Conservation (phyloP, 1,140 invertebrate genomes). For the Eumeta japonica region DNA sequence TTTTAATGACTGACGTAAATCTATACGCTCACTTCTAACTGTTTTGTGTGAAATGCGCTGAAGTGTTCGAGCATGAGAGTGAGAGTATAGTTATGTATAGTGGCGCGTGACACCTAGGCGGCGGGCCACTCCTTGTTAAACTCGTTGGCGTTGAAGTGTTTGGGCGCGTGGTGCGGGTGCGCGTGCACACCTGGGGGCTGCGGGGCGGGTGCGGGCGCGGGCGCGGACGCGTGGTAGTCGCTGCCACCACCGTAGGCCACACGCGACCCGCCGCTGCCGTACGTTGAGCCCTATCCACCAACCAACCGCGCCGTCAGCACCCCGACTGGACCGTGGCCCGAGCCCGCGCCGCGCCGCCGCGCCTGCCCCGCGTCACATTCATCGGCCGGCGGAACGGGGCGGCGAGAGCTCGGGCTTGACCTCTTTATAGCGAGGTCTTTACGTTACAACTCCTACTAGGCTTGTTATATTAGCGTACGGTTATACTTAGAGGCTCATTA, state of each 20-base stretch:
- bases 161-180: slow-evolving; percentile 53
- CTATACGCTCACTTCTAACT: too few relatives aligned
- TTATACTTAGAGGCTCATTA: too few relatives aligned
- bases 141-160: slow-evolving; percentile 53
- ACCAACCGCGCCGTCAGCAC: background rate
- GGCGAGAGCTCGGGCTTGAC: too few relatives aligned
- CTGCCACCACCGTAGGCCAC: slow-evolving; percentile 51
- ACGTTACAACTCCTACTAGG: too few relatives aligned
- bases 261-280: slow-evolving; percentile 32
- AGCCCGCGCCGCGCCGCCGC: background rate
- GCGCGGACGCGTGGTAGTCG: slow-evolving; percentile 34
- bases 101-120: too few relatives aligned
- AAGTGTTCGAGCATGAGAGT: too few relatives aligned
- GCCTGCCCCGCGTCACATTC: slow-evolving; percentile 2
- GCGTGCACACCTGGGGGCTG: slow-evolving; percentile 48
- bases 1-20: too few relatives aligned
- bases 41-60: too few relatives aligned
- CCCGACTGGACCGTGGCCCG: background rate
- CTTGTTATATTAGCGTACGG: too few relatives aligned
- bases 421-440: too few relatives aligned
- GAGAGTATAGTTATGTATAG: too few relatives aligned
- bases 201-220: slow-evolving; percentile 28
- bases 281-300: slow-evolving; percentile 17
- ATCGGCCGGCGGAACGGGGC: too few relatives aligned
- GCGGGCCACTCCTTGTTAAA: slow-evolving; percentile 58